Evolutionary conservation across 2,113 vertebrate species (phyloP).

Genomic region (Laterallus jamaicensis): DNA sequence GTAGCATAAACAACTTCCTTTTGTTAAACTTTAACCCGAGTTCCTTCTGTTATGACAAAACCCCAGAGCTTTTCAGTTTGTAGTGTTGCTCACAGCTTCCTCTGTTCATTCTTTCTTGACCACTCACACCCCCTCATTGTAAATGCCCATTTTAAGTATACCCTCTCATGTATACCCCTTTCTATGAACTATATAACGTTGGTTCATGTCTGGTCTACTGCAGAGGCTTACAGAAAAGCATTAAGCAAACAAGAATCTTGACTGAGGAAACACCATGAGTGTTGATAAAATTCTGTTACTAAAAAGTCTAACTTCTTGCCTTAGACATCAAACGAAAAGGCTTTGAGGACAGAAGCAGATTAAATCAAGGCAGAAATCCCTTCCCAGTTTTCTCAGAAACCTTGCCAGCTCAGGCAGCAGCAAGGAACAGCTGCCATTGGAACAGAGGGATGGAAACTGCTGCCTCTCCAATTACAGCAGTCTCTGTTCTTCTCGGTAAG

Average conservation of each 20-base stretch:
- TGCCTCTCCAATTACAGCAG: background rate
- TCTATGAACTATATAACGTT: background rate
- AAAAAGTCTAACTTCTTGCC: background rate
- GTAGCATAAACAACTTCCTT: background rate
- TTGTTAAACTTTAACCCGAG: slow-evolving; percentile 10
- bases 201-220: background rate
- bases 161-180: background rate
- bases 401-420: background rate
- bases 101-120: background rate
- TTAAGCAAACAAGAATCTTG: background rate
- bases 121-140: background rate
- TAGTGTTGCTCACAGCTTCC: background rate
- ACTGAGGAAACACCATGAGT: background rate
- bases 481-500: background rate
- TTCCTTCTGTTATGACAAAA: background rate
- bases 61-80: background rate
- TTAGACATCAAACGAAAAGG: background rate
- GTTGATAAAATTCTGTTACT: background rate
- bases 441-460: background rate
- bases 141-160: background rate
- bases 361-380: background rate
- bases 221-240: background rate
- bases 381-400: background rate
- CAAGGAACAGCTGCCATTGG: background rate
- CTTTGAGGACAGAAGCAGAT: background rate